Evolutionary conservation across 2,888 invertebrate species (phyloP), one percentile per base, ranked within the genome.

Genomic region (Tachina grossa): DNA sequence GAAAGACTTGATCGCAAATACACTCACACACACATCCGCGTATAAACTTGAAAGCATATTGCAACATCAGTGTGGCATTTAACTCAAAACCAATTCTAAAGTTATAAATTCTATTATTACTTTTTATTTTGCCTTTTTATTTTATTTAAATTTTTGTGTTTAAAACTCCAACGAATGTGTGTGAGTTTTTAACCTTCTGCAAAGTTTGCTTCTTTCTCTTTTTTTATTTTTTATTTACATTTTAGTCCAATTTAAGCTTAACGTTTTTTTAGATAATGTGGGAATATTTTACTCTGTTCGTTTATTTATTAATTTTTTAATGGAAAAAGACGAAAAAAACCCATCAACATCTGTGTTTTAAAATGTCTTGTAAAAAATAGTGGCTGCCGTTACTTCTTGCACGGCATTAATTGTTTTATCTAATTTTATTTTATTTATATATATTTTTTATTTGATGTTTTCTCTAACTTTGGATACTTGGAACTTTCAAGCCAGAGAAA

Each of bases 211-310:
- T 71, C 31, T 39, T 61, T 53, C 11, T 47, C 11, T 45, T 47
- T 14, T 45, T 61, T 39, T 14, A 41, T 63, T 10, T 57, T 68
- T 41, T 16, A 61, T 31, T 31, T 31, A 31, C 31, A 43, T 53
- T 59, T 72, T 55, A 49, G 59, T 69, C 69, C 9, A 49, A 31
- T 59, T 61, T 53, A 39, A 59, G n/a, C 11, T 43, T 10, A n/a
- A 22, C 5, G 68, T 74, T 31, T 51, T 57, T 66, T 43, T 5
- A 69, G 69, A 39, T 85, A 79, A 82, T 85, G 85, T 85, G 85
- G 71, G 85, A 85, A 82, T 75, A 59, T 72, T 55, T 72, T 22
- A 49, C 39, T 51, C 59, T 51, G 59, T 59, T 16, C 22, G 65
- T 78, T 63, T 65, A 51, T 74, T 78, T 75, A 13, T 47, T 63